Conservation (phyloP, 2,113 vertebrate genomes). For the Microcebus griseorufus region DNA sequence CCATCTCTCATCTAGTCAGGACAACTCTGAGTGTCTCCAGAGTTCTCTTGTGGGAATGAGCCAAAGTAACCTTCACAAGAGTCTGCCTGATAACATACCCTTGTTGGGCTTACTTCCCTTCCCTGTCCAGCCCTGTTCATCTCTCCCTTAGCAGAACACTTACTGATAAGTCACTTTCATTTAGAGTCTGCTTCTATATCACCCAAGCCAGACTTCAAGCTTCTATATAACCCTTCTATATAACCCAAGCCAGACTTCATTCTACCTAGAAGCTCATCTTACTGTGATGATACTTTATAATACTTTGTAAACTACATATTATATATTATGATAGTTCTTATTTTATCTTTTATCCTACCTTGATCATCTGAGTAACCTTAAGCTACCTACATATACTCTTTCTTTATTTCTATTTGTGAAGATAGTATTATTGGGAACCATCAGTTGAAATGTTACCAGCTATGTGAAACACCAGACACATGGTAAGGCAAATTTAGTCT, state of each 20-base stretch:
- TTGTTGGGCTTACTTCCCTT: neutral
- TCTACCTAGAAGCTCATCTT: neutral
- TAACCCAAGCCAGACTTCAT: neutral
- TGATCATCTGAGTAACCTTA: neutral
- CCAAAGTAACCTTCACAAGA: neutral
- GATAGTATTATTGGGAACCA: neutral
- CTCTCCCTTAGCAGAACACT: neutral
- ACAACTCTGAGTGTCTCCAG: neutral
- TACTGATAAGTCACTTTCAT: neutral
- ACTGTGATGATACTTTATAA: neutral
- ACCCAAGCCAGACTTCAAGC: neutral
- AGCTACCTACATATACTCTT: neutral
- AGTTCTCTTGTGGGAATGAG: neutral
- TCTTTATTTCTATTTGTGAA: neutral
- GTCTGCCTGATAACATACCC: neutral
- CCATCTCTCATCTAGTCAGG: accelerated
- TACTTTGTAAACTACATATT: neutral
- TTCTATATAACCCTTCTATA: no score
- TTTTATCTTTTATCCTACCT: neutral
- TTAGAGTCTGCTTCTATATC: neutral
- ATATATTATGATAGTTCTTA: neutral
- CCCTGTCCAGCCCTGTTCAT: neutral
- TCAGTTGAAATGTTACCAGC: neutral
- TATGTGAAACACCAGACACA: neutral
- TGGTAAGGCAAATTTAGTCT: neutral